Evolutionary conservation across 2,113 vertebrate genomes (phyloP), one percentile per base, ranked within the genome.

Genomic region (Hippocampus comes): DNA sequence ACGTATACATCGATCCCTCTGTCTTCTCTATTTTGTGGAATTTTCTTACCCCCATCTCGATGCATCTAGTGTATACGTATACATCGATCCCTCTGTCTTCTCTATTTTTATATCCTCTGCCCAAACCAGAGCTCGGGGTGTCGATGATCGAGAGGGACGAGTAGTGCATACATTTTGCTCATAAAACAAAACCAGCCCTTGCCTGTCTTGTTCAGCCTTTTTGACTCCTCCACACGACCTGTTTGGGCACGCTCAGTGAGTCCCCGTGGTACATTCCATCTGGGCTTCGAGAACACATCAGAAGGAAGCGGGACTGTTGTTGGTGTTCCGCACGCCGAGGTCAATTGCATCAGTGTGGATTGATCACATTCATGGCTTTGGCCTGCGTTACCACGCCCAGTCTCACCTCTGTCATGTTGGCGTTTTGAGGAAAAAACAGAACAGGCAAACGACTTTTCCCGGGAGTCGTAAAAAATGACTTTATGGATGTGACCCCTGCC

Each of bases 221-320:
- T 63, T 38, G 34, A 61, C 82, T 70, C 38, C 30, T 43, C 12
- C 59, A 55, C 71, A 15, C 41, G 42, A 66, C 84, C 27, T 81
- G 86, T 78, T 66, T 0, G 49, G 80, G 48, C 89, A 80, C 38
- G 89, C 81, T 84, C 43, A 65, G 70, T 66, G 69, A 25, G 75
- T 59, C 7, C 17, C 77, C 64, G 69, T 57, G 2, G 1, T 49
- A 64, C 83, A 89, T 89, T 89, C 86, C 83, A 85, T 65, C 55
- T 59, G 65, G 25, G 71, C 76, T 78, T 20, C 27, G 48, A 49
- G 72, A 68, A 21, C 34, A 68, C 42, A 70, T 57, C 68, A 69
- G 53, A 49, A 73, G 65, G 48, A 68, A 63, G 34, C 60, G 25
- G 43, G 71, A 64, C 1, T 53, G 23, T 38, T 55, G 70, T 76